Base-by-base conservation (phyloP, 2,888 invertebrate species). In the Sphinx pinastri region DNA sequence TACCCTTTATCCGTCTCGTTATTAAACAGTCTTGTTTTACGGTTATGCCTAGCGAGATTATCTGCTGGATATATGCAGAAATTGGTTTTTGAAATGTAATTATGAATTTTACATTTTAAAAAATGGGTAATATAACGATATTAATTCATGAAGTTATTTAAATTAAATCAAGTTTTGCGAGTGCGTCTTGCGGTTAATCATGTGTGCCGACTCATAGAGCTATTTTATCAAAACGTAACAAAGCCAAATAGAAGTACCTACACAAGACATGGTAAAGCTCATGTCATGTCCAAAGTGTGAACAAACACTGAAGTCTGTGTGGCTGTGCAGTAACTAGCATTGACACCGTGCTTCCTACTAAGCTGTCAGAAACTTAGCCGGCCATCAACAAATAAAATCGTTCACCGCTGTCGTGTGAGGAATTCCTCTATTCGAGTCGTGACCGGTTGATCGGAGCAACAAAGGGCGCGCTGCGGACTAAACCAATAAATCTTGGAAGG, bases 391-490 rank as follows among this genome's bases (percentile, higher is more conserved):
- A 59, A 68, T 68, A 63, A 63, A 63, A 63, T 63, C 49, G 63
- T 63, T 63, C 63, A 47, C 63, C 19, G 63, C 47, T 63, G 63
- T 63, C 63, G 63, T 63, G 63, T 63, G 63, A 63, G 63, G 63
- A 63, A 63, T 63, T 47, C 63, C 63, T 63, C 47, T 49, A 63
- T 59, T 59, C 51, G 12, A 77, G 76, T 80, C 79, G 79, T 79
- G 79, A 79, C 79, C 63, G 63, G 66, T 67, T 71, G 76, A 76
- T 79, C 81, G 77, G 72, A 72, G 68, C 71, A 71, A 80, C 81
- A 77, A 80, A 77, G 77, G 75, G 71, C 78, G 69, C 57, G 66
- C 72, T 63, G 63, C 63, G 49, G 49, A 63, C 19, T 49, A 13
- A 63, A 63, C 72, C 76, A 79, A 79, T 79, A 79, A 81, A 79